These are phyloP conservation scores for Gouania willdenowi DNA, from an alignment of 2,797 vertebrate species.

Conservation along the genomic window DNA sequence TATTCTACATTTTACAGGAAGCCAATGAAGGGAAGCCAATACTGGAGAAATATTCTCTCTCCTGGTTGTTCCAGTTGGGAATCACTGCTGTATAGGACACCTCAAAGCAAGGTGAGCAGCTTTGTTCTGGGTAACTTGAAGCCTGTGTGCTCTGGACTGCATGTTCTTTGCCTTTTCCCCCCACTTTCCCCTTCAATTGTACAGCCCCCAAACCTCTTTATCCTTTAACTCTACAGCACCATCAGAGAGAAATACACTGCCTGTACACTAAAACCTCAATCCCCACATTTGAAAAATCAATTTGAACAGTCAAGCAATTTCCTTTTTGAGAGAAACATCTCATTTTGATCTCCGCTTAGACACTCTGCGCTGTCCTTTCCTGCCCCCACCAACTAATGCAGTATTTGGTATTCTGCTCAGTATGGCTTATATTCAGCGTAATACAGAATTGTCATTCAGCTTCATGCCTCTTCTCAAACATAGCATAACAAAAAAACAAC, in stretches of 20 bases:
- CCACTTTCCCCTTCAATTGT: constrained; percentile 6
- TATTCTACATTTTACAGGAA: too few species aligned
- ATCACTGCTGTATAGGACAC: too few species aligned
- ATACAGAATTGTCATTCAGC: constrained; percentile 62
- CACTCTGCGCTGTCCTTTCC: constrained; percentile 39
- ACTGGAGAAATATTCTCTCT: too few species aligned
- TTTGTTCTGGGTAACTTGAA: too few species aligned
- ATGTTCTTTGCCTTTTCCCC: constrained; percentile 28
- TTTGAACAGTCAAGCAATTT: constrained; percentile 1
- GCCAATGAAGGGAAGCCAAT: too few species aligned
- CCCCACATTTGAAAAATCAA: neutral
- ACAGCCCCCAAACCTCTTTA: too few species aligned
- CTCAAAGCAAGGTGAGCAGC: too few species aligned
- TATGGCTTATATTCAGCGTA: constrained; percentile 27
- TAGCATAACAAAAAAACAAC: constrained; percentile 64
- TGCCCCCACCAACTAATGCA: constrained; percentile 47
- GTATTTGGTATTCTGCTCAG: constrained; percentile 59
- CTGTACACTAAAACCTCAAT: neutral
- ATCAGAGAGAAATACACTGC: neutral
- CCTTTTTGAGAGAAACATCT: neutral
- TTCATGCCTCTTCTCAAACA: constrained; percentile 53
- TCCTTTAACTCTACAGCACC: neutral
- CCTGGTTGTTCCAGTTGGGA: too few species aligned
- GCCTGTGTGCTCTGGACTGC: constrained; percentile 33
- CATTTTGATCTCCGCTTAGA: constrained; percentile 7